These are phyloP conservation scores for Phalloptychus januarius DNA, from an alignment of 2,797 vertebrate genomes.

Conservation along the genomic window DNA sequence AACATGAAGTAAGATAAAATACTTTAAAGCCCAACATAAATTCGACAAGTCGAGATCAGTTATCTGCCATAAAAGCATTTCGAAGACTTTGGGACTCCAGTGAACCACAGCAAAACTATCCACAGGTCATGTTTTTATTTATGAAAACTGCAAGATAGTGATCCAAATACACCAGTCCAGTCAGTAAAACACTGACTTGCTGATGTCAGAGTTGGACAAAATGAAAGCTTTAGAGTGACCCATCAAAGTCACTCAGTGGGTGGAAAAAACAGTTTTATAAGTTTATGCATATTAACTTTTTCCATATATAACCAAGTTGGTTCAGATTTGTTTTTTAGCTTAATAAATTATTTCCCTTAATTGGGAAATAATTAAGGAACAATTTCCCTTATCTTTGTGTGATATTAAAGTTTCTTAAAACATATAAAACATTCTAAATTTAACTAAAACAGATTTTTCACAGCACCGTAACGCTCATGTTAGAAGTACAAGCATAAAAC, in stretches of 20 bases:
- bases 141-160: neutral
- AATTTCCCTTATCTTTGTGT: neutral
- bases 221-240: neutral
- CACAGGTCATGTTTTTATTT: too few species aligned
- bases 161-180: neutral
- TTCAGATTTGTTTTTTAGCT: neutral
- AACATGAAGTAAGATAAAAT: neutral
- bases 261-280: neutral
- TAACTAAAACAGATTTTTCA: neutral
- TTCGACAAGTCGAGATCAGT: neutral
- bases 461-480: slow-evolving; percentile 1
- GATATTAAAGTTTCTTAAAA: neutral
- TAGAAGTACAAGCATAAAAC: neutral
- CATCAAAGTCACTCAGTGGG: neutral
- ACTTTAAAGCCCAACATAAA: neutral
- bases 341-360: neutral
- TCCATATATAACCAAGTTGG: neutral
- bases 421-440: neutral
- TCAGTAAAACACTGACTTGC: neutral
- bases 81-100: neutral
- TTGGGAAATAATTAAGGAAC: too few species aligned
- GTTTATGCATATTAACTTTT: neutral
- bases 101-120: neutral
- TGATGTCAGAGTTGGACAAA: neutral
- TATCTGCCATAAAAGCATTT: neutral